These are phyloP conservation scores for Salvelinus fontinalis DNA, from an alignment of 2,113 vertebrate species.

Conservation along the genomic window DNA sequence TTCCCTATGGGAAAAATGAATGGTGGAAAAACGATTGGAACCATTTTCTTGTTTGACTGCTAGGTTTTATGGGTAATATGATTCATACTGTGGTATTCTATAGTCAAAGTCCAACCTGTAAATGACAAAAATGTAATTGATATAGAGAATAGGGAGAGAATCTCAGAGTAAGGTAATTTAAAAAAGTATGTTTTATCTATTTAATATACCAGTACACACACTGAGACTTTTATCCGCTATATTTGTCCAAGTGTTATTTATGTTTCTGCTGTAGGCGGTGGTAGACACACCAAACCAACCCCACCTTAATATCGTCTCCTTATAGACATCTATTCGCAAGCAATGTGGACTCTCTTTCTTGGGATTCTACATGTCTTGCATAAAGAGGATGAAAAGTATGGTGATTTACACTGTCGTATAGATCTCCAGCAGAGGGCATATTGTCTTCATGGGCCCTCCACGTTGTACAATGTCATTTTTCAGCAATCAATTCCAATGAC, in stretches of 20 bases:
- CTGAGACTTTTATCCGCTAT: neutral
- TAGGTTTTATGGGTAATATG: too few relatives aligned
- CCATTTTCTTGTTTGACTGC: too few relatives aligned
- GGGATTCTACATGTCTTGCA: too few relatives aligned
- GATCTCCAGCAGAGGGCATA: slow-evolving; percentile 21
- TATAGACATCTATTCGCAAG: neutral
- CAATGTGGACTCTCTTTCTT: neutral
- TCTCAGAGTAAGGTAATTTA: too few relatives aligned
- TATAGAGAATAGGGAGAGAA: too few relatives aligned
- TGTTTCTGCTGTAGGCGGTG: neutral
- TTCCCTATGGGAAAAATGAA: too few relatives aligned
- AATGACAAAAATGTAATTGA: too few relatives aligned
- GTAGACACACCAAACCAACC: neutral
- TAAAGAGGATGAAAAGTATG: neutral
- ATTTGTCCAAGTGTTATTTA: neutral
- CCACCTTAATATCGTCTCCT: too few relatives aligned
- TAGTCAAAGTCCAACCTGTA: too few relatives aligned
- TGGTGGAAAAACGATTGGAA: too few relatives aligned
- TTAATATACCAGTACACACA: neutral
- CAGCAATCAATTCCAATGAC: neutral
- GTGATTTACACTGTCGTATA: neutral
- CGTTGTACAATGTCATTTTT: neutral
- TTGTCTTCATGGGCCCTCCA: neutral
- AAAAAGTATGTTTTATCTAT: too few relatives aligned
- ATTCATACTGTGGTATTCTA: too few relatives aligned